Evolutionary conservation across 2,113 vertebrate genomes (phyloP).

Genomic region (Gambusia holbrooki): DNA sequence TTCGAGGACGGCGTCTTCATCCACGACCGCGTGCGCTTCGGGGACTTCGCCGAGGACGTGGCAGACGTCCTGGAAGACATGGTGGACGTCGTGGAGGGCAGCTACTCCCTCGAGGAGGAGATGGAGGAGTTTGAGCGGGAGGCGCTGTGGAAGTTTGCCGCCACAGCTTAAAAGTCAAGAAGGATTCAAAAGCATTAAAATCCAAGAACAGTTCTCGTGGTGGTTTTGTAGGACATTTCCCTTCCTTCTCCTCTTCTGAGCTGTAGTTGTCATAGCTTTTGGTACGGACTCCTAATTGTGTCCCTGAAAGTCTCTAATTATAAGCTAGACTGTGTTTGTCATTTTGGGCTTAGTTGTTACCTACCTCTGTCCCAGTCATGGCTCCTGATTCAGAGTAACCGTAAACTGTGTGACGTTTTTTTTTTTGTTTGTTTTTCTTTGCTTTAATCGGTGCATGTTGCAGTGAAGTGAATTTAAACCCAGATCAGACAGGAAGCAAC

Average conservation of each 20-base stretch:
- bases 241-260: constrained; percentile 48
- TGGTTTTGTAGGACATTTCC: constrained; percentile 51
- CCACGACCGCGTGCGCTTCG: constrained; percentile 85
- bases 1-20: constrained; percentile 84
- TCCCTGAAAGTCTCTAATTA: constrained; percentile 72
- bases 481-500: constrained; percentile 10
- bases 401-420: constrained; percentile 52
- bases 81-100: constrained; percentile 83
- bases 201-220: constrained; percentile 34
- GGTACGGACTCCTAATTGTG: constrained; percentile 59
- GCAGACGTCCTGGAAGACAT: constrained; percentile 86
- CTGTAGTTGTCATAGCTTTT: constrained; percentile 65
- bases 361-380: constrained; percentile 67
- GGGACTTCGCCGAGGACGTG: constrained; percentile 83
- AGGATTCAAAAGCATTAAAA: constrained; percentile 4
- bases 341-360: constrained; percentile 66
- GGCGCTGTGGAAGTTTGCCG: constrained; percentile 78
- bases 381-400: constrained; percentile 40
- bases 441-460: constrained; percentile 61
- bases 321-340: constrained; percentile 65
- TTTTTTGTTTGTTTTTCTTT: constrained; percentile 46
- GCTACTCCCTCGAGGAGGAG: constrained; percentile 78
- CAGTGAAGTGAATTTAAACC: constrained; percentile 35
- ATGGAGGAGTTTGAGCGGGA: constrained; percentile 91
- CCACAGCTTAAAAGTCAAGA: constrained; percentile 42